Percentiles rank a stretch among this genome's conserved stretches.
These are phyloP conservation scores for Pontoporia blainvillei DNA, from an alignment of 2,113 vertebrate genomes.

Conservation along the genomic window DNA sequence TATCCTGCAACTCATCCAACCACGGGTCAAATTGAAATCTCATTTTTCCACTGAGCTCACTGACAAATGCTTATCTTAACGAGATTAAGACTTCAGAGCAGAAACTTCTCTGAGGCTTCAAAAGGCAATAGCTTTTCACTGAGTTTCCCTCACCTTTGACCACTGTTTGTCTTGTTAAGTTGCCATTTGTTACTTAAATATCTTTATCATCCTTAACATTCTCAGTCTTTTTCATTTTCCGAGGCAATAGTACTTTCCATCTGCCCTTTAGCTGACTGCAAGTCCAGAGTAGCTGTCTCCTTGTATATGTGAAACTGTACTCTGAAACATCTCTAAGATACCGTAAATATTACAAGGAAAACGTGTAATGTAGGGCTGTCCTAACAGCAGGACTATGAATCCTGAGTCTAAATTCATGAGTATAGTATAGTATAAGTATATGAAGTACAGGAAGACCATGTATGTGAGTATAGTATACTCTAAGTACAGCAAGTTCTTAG, in stretches of 20 bases:
- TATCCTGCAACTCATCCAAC: constrained; percentile 35
- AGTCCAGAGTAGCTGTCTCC: background rate
- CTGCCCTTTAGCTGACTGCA: constrained; percentile 5
- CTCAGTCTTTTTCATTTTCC: background rate
- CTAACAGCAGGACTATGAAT: background rate
- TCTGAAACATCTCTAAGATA: background rate
- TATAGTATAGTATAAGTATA: background rate
- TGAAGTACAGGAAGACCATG: background rate
- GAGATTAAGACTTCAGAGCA: constrained; percentile 51
- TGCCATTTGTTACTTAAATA: constrained; percentile 26
- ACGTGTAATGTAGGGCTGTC: background rate
- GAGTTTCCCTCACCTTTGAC: background rate
- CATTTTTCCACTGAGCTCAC: constrained; percentile 43
- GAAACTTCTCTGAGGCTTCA: constrained; percentile 16
- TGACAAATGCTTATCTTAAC: constrained; percentile 54
- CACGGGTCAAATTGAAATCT: constrained; percentile 36
- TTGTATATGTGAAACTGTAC: background rate
- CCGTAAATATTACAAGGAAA: background rate
- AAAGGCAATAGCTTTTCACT: constrained; percentile 5
- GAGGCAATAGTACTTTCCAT: background rate
- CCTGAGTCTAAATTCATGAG: background rate
- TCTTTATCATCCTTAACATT: background rate
- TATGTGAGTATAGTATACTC: background rate
- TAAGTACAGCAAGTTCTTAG: background rate
- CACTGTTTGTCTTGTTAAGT: background rate